phyloP scores from a whole-genome alignment of 2,113 vertebrate genomes.

The Cavia aperea region DNA sequence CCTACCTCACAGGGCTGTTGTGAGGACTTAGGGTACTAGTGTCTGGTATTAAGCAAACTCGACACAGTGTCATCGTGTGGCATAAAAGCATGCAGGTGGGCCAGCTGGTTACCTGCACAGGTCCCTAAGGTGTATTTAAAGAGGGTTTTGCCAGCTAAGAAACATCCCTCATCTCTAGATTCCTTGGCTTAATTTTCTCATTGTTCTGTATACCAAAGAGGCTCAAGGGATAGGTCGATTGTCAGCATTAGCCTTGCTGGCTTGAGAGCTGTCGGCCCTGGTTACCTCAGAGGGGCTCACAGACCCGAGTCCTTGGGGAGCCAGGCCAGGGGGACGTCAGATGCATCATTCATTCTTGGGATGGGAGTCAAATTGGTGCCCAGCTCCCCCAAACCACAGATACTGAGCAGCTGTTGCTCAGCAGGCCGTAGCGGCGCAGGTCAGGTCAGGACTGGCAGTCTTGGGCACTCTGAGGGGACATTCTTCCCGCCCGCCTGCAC shows the following conservation, averaged over 20 bases:
- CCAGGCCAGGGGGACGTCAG: fast-evolving
- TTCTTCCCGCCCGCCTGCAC: not conserved
- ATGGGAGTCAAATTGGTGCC: not conserved
- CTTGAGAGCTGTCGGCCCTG: conserved; percentile 29
- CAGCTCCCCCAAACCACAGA: not conserved
- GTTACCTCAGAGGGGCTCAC: not conserved
- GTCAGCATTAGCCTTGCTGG: conserved; percentile 35
- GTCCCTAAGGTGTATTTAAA: not conserved
- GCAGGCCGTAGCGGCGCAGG: not conserved
- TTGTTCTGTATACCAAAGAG: conserved; percentile 77
- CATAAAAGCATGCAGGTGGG: not conserved
- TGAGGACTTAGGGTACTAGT: conserved; percentile 20
- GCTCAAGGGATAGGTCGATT: conserved; percentile 55
- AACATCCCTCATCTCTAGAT: conserved; percentile 57
- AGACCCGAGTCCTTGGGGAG: fast-evolving
- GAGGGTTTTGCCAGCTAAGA: conserved; percentile 52
- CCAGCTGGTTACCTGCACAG: not conserved
- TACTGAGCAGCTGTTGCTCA: fast-evolving
- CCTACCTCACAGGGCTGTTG: conserved; percentile 65
- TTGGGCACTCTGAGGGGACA: not conserved
- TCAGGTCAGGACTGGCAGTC: not conserved
- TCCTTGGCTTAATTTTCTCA: conserved; percentile 58
- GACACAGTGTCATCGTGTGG: not conserved
- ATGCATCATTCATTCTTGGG: not conserved
- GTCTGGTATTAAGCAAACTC: not conserved